These are phyloP conservation scores for Siderastrea radians DNA, from an alignment of 92 coral and sea anemone genomes.

Conservation along the genomic window DNA sequence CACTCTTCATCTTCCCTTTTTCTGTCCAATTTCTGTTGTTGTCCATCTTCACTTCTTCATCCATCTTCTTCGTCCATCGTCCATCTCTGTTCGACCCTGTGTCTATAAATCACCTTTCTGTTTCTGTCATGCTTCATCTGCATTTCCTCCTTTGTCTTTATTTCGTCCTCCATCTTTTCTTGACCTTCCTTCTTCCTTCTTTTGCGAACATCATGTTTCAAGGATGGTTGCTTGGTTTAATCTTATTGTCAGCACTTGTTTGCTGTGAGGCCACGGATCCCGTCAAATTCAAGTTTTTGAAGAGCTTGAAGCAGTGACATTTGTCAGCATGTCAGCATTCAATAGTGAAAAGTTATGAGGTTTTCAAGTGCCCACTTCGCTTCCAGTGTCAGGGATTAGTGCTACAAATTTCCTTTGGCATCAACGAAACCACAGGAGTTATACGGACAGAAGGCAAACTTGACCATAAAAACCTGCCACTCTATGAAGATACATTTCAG, in stretches of 20 bases:
- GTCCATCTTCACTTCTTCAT: too few species aligned
- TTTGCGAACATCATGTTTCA: too few species aligned
- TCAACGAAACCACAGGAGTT: slow-evolving; percentile 69
- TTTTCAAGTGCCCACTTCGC: slow-evolving; percentile 53
- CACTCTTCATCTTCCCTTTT: too few species aligned
- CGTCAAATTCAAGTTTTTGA: slow-evolving; percentile 68
- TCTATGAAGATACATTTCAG: slow-evolving; percentile 64
- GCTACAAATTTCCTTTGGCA: slow-evolving; percentile 43
- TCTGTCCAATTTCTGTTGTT: too few species aligned
- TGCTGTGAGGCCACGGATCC: not conserved
- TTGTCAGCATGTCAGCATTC: slow-evolving; percentile 81
- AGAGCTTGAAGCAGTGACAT: slow-evolving; percentile 67
- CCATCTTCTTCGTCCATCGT: too few species aligned
- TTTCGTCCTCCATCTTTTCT: too few species aligned
- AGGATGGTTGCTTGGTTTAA: not conserved
- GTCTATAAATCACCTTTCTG: too few species aligned
- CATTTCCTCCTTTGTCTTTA: too few species aligned
- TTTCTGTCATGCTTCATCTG: too few species aligned
- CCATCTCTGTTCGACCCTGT: too few species aligned
- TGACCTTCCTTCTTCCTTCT: too few species aligned
- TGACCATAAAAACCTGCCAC: slow-evolving; percentile 73
- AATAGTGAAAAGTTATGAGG: slow-evolving; percentile 41
- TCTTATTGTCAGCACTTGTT: slow-evolving; percentile 7
- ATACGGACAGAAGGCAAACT: slow-evolving; percentile 62
- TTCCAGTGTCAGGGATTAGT: slow-evolving; percentile 64